phyloP scores from a whole-genome alignment of 2,888 invertebrate species.

The Timandra comae region DNA sequence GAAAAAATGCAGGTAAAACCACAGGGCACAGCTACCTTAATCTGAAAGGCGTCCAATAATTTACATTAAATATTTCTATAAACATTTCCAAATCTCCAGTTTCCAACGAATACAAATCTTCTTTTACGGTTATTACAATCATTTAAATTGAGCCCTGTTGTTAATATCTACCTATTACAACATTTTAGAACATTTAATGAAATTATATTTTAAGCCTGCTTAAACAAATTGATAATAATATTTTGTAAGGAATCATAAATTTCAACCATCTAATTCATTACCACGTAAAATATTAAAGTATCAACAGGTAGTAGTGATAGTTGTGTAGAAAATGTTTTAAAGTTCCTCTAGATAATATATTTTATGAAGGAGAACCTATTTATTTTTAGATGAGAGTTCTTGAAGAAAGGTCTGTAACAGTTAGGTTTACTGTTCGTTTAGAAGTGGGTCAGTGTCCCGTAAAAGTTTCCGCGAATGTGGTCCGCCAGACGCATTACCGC shows the following conservation, averaged over 20 bases:
- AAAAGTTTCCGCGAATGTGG: conserved; percentile 65
- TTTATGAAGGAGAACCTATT: conserved; percentile 15
- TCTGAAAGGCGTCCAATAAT: no score
- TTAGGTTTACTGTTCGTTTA: conserved; percentile 48
- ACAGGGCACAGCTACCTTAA: no score
- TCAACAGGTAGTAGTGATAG: no score
- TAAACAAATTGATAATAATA: conserved; percentile 8
- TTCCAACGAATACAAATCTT: no score
- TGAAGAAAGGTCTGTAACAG: conserved; percentile 41
- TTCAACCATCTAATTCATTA: not conserved
- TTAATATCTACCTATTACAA: conserved; percentile 2
- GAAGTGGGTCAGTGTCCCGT: conserved; percentile 70
- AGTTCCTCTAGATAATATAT: no score
- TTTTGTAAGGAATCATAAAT: not conserved
- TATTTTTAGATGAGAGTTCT: conserved; percentile 21
- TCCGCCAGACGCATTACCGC: conserved; percentile 49
- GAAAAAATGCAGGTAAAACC: no score
- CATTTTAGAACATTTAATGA: conserved; percentile 6
- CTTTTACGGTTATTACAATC: not conserved
- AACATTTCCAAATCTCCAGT: no score
- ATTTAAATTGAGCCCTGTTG: conserved; percentile 3
- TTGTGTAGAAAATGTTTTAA: no score
- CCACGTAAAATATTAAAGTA: no score
- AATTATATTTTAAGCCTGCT: conserved; percentile 3
- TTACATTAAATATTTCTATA: no score